Base-by-base conservation (phyloP, 2,113 vertebrate species). In the Agapornis roseicollis region DNA sequence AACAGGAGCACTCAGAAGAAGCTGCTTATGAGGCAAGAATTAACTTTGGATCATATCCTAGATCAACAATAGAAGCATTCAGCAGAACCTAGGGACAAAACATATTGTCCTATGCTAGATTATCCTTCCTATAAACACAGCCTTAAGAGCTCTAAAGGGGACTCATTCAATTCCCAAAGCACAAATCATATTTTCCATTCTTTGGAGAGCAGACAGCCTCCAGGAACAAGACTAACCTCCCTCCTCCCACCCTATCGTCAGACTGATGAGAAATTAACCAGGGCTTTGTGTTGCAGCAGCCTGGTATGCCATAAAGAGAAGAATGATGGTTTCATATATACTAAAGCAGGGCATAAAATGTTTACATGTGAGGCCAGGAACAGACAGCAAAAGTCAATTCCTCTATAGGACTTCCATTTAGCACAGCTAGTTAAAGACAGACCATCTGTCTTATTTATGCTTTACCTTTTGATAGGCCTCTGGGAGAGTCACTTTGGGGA, bases 61-160 rank as follows among this genome's bases (percentile, higher is more conserved):
- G 22, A 86, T 91, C 92, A 96, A 95, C 94, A 96, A 69, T 37
- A 85, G 77, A 93, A 76, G 66, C 79, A 58, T 90, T 88, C 81
- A 89, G 55, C 87, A 93, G 79, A 91, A 95, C 69, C 63, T 91
- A 93, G 68, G 93, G 79, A 92, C 94, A 94, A 94, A 96, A 96
- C 87, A 90, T 50, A 93, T 96, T 94, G 91, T 96, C 85, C 91
- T 93, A 47, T 84, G 81, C 17, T 80, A 65, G 64, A 90, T 91
- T 78, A 94, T 91, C 82, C 65, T 93, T 90, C 91, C 94, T 91
- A 96, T 90, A 96, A 96, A 96, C 96, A 92, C 83, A 93, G 78
- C 66, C 73, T 84, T 89, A 56, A 85, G 63, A 92, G 70, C 53
- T 90, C 90, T 87, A 63, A 76, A 82, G 63, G 83, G 44, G 58